Base-by-base conservation (phyloP, 2,888 invertebrate genomes). In the Troides oblongomaculatus region DNA sequence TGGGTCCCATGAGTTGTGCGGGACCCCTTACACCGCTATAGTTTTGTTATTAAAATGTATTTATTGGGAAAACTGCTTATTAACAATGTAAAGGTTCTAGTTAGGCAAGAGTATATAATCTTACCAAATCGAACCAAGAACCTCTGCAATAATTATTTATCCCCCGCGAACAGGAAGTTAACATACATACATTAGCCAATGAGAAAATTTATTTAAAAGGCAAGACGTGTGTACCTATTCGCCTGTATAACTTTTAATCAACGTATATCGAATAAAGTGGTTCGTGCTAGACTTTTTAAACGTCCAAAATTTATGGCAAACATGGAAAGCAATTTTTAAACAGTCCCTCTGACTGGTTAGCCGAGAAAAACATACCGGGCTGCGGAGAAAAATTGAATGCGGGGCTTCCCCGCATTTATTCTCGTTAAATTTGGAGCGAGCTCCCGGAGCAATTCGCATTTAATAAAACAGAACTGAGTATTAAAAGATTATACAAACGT, bases 251-350 rank as follows among this genome's bases (percentile, higher is more conserved):
- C 57, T 21, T 57, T 57, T 66, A 73, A 75, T 72, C 61, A 70
- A 67, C 72, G 70, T 69, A 72, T 73, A 72, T 73, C 57, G 66
- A 64, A 68, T 63, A 46, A 60, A 65, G 65, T 68, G 71, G 50
- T 36, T 61, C 39, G 53, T 30, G 8, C n/a, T 64, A 60, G 61
- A 18, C 58, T 25, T 36, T 64, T 67, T 56, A 76, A 73, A 72
- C 80, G 74, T 75, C 58, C 66, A 71, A 78, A 39, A 88, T 88
- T 86, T 87, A 90, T 85, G 81, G 83, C 76, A 76, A 81, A 87
- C 87, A 87, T 69, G 86, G 74, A 73, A 77, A 76, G 82, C 81
- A 84, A 89, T 90, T 90, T 90, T 89, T 87, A 86, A 83, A 82
- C 84, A 81, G 85, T 87, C 87, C 83, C 80, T 76, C 79, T 77